These are phyloP conservation scores for Laticauda colubrina DNA, from an alignment of 2,113 vertebrate genomes.

Conservation along the genomic window DNA sequence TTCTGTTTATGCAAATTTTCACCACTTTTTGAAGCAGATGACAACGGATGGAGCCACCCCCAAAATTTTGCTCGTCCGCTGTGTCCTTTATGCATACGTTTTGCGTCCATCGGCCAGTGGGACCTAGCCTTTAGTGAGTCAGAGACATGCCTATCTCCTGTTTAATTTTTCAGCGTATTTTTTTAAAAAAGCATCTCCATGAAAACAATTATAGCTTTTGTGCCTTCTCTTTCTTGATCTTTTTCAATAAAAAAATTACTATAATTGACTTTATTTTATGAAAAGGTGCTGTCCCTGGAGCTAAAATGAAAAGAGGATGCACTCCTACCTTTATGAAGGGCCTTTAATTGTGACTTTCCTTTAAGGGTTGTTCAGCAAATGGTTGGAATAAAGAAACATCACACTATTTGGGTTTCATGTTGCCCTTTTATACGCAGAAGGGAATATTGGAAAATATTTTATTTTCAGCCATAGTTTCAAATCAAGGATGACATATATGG, in stretches of 20 bases:
- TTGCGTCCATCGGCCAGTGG: too few species aligned
- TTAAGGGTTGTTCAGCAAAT: neutral
- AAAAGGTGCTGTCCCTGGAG: constrained; percentile 39
- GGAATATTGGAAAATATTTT: constrained; percentile 21
- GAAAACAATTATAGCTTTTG: constrained; percentile 38
- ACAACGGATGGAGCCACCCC: too few species aligned
- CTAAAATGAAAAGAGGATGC: constrained; percentile 50
- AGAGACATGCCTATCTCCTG: neutral
- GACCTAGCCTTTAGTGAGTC: neutral
- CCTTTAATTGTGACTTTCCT: neutral
- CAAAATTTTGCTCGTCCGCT: too few species aligned
- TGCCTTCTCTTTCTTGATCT: neutral
- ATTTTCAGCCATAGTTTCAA: constrained; percentile 14
- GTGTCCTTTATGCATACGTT: too few species aligned
- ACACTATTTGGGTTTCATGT: too few species aligned
- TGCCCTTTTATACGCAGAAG: constrained; percentile 20
- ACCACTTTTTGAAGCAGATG: too few species aligned
- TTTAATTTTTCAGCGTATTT: neutral
- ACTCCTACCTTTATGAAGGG: constrained; percentile 29
- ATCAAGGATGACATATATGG: constrained; percentile 14
- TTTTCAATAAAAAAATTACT: constrained; percentile 52
- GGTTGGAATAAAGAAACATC: too few species aligned
- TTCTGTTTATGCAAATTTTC: too few species aligned
- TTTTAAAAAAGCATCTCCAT: neutral
- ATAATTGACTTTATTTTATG: constrained; percentile 58